Conservation (phyloP, 2,113 vertebrate species). For the Craseonycteris thonglongyai region DNA sequence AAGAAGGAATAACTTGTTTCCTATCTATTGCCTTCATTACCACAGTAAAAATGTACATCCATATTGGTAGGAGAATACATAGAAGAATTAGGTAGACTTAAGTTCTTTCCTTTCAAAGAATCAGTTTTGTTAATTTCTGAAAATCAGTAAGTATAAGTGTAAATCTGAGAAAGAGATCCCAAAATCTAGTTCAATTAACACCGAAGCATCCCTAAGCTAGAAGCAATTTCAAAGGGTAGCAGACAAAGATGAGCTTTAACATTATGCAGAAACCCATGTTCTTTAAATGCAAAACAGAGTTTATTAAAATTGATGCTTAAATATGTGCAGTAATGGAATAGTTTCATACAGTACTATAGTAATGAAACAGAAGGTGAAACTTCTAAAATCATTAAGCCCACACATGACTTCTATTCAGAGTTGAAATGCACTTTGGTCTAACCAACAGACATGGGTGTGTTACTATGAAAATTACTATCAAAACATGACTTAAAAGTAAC, state of each 20-base stretch:
- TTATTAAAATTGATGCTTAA: background rate
- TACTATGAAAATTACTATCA: background rate
- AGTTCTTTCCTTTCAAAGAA: slow-evolving; percentile 18
- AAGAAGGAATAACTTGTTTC: background rate
- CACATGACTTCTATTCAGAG: background rate
- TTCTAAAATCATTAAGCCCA: background rate
- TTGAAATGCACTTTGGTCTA: background rate
- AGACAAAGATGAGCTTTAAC: slow-evolving; percentile 20
- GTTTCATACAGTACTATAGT: background rate
- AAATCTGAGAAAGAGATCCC: background rate
- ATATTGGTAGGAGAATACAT: background rate
- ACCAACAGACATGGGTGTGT: background rate
- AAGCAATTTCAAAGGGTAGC: background rate
- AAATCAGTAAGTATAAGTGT: background rate
- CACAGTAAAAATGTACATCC: background rate
- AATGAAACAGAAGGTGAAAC: background rate
- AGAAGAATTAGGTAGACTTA: slow-evolving; percentile 15
- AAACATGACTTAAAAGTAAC: slow-evolving; percentile 4
- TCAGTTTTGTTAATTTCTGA: slow-evolving; percentile 40
- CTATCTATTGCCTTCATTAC: background rate
- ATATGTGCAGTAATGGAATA: background rate
- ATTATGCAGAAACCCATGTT: background rate
- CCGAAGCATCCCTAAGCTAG: background rate
- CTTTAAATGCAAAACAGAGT: slow-evolving; percentile 15
- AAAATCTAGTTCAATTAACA: background rate